A percentile compares a stretch with the other conserved stretches of the same genome.
Conservation (phyloP, 2,888 invertebrate species). For the Itoplectis maculator region DNA sequence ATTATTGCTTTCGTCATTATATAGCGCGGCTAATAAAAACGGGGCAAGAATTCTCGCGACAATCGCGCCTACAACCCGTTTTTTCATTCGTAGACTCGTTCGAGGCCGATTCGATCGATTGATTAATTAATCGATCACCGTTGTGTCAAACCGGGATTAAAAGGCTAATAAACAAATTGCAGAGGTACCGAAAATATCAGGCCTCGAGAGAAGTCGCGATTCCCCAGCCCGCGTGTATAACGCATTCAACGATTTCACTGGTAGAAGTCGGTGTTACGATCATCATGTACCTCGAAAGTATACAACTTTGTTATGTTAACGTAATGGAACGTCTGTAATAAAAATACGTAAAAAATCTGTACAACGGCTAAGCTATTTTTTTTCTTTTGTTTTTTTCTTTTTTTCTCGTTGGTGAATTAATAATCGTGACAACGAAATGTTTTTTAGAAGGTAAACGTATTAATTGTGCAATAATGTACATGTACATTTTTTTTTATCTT, state of each 20-base stretch:
- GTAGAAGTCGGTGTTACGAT: slow-evolving; percentile 82
- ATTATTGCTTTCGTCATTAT: slow-evolving; percentile 77
- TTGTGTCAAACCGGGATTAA: neutral
- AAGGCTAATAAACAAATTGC: neutral
- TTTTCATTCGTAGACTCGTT: neutral
- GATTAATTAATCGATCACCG: too few species aligned
- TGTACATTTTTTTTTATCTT: slow-evolving; percentile 34
- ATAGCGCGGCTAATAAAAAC: slow-evolving; percentile 74
- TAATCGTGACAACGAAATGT: neutral
- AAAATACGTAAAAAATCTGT: slow-evolving; percentile 77
- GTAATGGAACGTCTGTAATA: slow-evolving; percentile 83
- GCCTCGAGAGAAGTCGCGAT: neutral
- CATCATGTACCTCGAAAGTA: slow-evolving; percentile 84
- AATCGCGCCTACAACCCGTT: slow-evolving; percentile 25
- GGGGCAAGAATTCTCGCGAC: slow-evolving; percentile 77
- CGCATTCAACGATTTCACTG: slow-evolving; percentile 82
- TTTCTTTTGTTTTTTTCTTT: neutral
- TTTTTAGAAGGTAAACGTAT: slow-evolving; percentile 14
- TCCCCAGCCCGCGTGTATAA: slow-evolving; percentile 74
- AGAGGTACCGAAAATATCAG: neutral
- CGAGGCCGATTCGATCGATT: neutral
- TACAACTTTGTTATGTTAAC: slow-evolving; percentile 84
- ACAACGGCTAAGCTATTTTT: slow-evolving; percentile 5
- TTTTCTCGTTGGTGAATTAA: neutral
- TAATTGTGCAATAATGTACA: slow-evolving; percentile 47